Conservation (phyloP, 1,140 invertebrate genomes). For the Pseudobourletiella spinata region DNA sequence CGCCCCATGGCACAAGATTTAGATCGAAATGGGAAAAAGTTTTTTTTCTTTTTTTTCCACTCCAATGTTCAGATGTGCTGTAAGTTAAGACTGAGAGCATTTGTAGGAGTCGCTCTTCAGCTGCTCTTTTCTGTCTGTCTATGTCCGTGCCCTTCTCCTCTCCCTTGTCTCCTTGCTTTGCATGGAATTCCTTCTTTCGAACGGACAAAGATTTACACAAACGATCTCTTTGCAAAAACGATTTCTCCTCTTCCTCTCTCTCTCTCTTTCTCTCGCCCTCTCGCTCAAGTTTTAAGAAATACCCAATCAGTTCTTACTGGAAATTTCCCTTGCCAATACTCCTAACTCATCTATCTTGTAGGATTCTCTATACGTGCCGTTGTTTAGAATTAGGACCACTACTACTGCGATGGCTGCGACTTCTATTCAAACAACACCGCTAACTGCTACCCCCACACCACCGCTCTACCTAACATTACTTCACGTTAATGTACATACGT, state of each 20-base stretch:
- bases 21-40: constrained; percentile 24
- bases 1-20: constrained; percentile 31
- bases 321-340: constrained; percentile 34
- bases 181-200: constrained; percentile 29
- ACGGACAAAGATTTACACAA: constrained; percentile 35
- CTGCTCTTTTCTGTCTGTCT: constrained; percentile 2
- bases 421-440: no score
- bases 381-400: constrained; percentile 33
- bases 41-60: constrained; percentile 18
- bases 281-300: constrained; percentile 20
- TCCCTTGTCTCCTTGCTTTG: constrained; percentile 14
- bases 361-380: constrained; percentile 30
- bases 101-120: not conserved
- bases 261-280: not conserved
- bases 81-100: not conserved
- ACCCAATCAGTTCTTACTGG: constrained; percentile 28
- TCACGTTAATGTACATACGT: no score
- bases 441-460: constrained; percentile 3
- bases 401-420: no score
- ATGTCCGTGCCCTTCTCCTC: not conserved
- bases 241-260: constrained; percentile 16
- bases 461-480: no score
- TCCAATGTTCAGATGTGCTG: not conserved
- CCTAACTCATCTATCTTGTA: constrained; percentile 32
- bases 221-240: constrained; percentile 36